These are phyloP conservation scores for Stictonetta naevosa DNA, from an alignment of 2,113 vertebrate species.

Conservation along the genomic window DNA sequence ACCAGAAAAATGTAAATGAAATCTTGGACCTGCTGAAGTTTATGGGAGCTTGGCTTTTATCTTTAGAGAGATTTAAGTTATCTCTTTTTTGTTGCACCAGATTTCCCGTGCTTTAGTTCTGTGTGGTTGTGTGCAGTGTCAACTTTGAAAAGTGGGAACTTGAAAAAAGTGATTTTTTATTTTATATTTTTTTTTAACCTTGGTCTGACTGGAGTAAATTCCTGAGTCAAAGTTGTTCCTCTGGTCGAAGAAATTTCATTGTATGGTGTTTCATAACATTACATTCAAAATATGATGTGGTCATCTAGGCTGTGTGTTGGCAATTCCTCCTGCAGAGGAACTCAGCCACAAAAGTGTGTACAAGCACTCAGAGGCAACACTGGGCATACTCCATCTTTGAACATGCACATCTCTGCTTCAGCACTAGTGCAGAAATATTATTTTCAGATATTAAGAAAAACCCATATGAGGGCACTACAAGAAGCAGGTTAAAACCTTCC, in stretches of 20 bases:
- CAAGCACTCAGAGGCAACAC: neutral
- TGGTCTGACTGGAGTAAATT: neutral
- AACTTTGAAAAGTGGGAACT: neutral
- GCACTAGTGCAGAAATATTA: neutral
- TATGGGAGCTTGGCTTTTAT: neutral
- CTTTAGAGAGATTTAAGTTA: neutral
- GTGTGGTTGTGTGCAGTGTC: neutral
- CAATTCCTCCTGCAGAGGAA: rapidly evolving
- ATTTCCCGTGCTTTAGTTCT: neutral
- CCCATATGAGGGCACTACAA: neutral
- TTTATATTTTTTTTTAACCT: neutral
- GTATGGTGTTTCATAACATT: neutral
- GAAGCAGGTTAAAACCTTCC: neutral
- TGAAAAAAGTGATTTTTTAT: neutral
- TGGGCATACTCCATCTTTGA: rapidly evolving
- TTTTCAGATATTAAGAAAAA: neutral
- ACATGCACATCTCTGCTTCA: rapidly evolving
- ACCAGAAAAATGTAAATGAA: neutral
- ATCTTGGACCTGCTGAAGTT: neutral
- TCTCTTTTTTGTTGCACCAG: neutral
- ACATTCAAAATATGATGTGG: neutral
- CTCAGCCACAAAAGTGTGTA: too few species aligned
- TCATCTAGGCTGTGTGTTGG: neutral
- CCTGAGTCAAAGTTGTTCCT: neutral
- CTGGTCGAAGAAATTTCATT: neutral